Evolutionary conservation across 30 jellyfish, hydroid and myxozoan genomes (phyloP), one percentile per base, ranked within the genome.

Genomic region (Haliclystus octoradiatus): DNA sequence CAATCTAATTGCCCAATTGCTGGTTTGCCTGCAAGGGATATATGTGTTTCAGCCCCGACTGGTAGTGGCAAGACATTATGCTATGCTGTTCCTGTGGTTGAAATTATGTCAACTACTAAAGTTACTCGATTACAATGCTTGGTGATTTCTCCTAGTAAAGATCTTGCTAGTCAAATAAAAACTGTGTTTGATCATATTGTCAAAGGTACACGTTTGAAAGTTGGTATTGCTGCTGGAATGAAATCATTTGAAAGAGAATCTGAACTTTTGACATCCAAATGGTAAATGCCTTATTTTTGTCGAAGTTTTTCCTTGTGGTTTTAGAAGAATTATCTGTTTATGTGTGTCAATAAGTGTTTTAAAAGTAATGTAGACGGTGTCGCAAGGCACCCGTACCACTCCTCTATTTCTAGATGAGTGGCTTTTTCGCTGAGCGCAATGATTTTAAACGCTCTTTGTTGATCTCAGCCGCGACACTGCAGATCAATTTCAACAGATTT

Each of bases 11-110:
- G 30, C 47, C 71, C 68, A n/a, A 77, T 34, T n/a, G 84, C 64
- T 0, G 80, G 92, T 5, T 77, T 86, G 3, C 75, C 83, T 19
- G 93, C 95, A 24, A 1, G 74, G 19, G 97, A 88, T 66, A 66
- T 88, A 4, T 88, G 97, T 69, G 97, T 88, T 7, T 68, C 86
- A 4, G 93, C 95, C 3, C 97, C 97, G 34, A 88, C 97, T 1
- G 97, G 97, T 2, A 88, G 97, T 61, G 97, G 97, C 29, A 88
- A 88, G 70, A 88, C 97, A 1, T 77, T 88, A 26, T 73, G 88
- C 0, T 88, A 88, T 66, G 90, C 52, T 2, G 26, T 88, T 47
- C 97, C 97, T 15, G 62, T 88, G 34, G 61, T 81, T 66, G 93
- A 88, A 61, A 49, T 71, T 5, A 22, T 88, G 28, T 35, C 93